phyloP scores from a whole-genome alignment of 2,113 vertebrate species.

The Tor tambroides region DNA sequence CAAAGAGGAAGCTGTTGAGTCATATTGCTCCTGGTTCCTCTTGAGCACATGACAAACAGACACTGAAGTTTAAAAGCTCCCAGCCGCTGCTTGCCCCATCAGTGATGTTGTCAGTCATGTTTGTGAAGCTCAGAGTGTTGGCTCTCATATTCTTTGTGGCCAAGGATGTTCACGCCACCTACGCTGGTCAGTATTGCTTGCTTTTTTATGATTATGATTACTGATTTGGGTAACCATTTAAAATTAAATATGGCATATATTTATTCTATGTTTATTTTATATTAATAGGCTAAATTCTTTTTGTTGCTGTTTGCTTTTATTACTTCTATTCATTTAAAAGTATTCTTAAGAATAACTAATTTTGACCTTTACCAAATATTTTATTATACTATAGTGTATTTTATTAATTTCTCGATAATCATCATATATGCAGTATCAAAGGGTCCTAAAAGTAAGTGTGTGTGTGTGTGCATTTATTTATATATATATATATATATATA shows the following conservation, averaged over 20 bases:
- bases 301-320: not conserved
- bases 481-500: not conserved
- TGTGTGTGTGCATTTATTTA: too few species aligned
- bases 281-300: not conserved
- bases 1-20: conserved; percentile 19
- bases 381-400: not conserved
- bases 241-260: not conserved
- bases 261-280: not conserved
- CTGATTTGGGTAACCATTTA: not conserved
- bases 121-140: not conserved
- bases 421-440: not conserved
- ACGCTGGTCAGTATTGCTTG: conserved; percentile 19
- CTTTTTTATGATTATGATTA: not conserved
- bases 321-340: not conserved
- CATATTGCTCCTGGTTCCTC: conserved; percentile 2
- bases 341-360: not conserved
- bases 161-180: not conserved
- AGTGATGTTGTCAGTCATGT: conserved; percentile 8
- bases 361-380: not conserved
- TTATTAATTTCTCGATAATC: not conserved
- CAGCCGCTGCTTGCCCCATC: not conserved
- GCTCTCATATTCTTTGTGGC: not conserved
- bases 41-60: not conserved
- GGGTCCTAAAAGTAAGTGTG: too few species aligned
- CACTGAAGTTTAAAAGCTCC: not conserved